phyloP scores from a whole-genome alignment of 2,888 invertebrate species.

The Xanthia togata region DNA sequence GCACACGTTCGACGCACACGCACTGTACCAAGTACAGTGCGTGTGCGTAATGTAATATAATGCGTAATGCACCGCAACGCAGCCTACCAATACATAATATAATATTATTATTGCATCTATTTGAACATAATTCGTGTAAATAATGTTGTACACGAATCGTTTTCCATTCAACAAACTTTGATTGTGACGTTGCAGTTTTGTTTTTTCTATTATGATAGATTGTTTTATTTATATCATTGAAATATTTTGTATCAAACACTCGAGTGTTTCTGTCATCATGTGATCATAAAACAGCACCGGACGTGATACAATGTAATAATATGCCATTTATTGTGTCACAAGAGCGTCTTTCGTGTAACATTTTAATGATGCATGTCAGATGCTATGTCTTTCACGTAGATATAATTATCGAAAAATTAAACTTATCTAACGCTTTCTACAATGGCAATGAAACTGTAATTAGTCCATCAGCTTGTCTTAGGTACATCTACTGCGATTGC shows the following conservation, averaged over 20 bases:
- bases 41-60: too few species aligned
- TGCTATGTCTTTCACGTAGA: conserved; percentile 11
- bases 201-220: conserved; percentile 7
- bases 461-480: conserved; percentile 26
- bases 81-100: conserved; percentile 4
- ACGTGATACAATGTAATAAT: conserved; percentile 73
- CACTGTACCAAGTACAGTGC: conserved; percentile 8
- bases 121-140: conserved; percentile 53
- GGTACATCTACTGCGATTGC: conserved; percentile 20
- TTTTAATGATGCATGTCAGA: conserved; percentile 48
- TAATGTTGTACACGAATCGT: conserved; percentile 37
- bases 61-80: conserved; percentile 13
- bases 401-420: conserved; percentile 15
- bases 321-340: conserved; percentile 67
- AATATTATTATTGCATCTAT: conserved; percentile 28
- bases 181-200: conserved; percentile 24
- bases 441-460: conserved; percentile 36
- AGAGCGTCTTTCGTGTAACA: conserved; percentile 57
- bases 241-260: conserved; percentile 25
- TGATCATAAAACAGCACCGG: conserved; percentile 70
- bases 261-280: conserved; percentile 67
- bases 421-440: conserved; percentile 27
- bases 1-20: conserved; percentile 38
- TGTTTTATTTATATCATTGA: conserved; percentile 28
- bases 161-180: conserved; percentile 49